Conservation (phyloP, 2,797 vertebrate genomes). For the Helicolenus hilgendorfi region DNA sequence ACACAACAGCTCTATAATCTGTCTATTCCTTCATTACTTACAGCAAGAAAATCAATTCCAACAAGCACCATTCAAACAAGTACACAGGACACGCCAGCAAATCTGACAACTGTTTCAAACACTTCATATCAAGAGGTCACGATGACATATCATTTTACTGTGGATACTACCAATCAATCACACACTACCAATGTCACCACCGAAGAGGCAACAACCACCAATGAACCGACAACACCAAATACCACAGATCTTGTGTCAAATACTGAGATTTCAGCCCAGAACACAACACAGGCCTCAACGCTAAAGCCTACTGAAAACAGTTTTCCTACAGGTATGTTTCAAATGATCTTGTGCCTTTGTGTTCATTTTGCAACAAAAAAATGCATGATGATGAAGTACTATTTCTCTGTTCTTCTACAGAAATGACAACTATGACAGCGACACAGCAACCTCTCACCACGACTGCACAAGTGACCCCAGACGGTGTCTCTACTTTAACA, state of each 20-base stretch:
- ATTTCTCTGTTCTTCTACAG: not conserved
- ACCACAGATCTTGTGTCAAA: constrained; percentile 1
- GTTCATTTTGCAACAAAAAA: not conserved
- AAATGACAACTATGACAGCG: constrained; percentile 9
- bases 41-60: constrained; percentile 47
- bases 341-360: not conserved
- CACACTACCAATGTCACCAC: not conserved
- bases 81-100: not conserved
- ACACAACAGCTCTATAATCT: not conserved
- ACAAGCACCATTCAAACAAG: not conserved
- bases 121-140: not conserved
- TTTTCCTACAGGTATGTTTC: constrained; percentile 42
- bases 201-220: not conserved
- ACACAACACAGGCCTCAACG: constrained; percentile 1
- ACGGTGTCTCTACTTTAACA: not conserved
- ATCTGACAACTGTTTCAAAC: not conserved
- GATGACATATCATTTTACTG: not conserved
- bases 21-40: not conserved
- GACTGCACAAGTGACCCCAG: constrained; percentile 15
- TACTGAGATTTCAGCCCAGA: constrained; percentile 9
- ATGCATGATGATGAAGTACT: not conserved
- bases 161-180: not conserved
- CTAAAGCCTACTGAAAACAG: constrained; percentile 7
- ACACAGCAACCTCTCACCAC: not conserved
- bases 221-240: not conserved